These are phyloP conservation scores for Lysandra bellargus DNA, from an alignment of 2,888 invertebrate genomes.

Conservation along the genomic window DNA sequence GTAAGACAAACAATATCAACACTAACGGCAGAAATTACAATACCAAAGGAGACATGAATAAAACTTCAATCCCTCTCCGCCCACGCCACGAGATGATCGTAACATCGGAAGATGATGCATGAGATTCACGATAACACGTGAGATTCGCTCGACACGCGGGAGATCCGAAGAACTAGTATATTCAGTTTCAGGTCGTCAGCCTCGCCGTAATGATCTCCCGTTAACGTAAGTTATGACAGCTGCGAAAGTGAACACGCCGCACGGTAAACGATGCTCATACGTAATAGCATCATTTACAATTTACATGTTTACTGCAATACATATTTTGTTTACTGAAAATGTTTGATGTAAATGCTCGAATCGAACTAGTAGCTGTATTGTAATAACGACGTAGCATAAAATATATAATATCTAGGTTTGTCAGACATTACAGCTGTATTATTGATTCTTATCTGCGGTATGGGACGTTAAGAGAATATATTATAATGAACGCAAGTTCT, in stretches of 20 bases:
- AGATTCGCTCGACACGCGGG: background rate
- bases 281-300: background rate
- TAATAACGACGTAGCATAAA: background rate
- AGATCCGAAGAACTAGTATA: background rate
- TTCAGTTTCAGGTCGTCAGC: background rate
- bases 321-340: background rate
- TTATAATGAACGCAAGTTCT: background rate
- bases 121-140: background rate
- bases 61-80: background rate
- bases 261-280: background rate
- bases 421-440: background rate
- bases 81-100: background rate
- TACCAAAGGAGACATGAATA: background rate
- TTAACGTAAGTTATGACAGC: background rate
- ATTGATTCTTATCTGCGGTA: background rate
- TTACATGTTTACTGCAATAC: background rate
- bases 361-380: background rate
- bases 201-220: background rate
- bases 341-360: background rate
- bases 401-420: background rate
- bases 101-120: background rate
- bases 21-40: background rate
- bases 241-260: background rate
- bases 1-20: background rate
- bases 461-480: background rate